Evolutionary conservation across 2,797 vertebrate genomes (phyloP).

Genomic region (Myotis findleyi): DNA sequence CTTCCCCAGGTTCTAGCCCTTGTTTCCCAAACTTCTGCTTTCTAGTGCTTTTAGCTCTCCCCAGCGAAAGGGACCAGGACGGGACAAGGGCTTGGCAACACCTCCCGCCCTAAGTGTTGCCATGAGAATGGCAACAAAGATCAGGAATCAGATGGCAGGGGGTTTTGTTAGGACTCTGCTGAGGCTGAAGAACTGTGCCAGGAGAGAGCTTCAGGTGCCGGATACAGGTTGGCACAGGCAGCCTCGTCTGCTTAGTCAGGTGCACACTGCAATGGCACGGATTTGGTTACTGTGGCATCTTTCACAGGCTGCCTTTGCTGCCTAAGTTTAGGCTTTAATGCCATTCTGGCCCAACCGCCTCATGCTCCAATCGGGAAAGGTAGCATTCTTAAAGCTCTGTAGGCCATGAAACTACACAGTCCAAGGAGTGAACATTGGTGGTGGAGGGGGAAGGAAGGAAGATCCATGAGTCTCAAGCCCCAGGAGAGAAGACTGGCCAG

Average conservation of each 20-base stretch:
- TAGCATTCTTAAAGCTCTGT: background rate
- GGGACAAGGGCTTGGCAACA: background rate
- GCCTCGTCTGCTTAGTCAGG: background rate
- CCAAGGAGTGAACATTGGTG: background rate
- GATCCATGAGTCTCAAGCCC: background rate
- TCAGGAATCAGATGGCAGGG: background rate
- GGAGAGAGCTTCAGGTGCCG: background rate
- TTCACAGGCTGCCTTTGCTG: background rate
- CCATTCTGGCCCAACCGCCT: background rate
- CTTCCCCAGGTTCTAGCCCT: background rate
- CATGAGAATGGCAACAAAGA: background rate
- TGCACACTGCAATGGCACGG: background rate
- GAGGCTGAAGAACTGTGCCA: background rate
- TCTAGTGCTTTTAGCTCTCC: background rate
- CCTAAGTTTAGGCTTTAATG: background rate
- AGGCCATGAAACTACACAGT: background rate
- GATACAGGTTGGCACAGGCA: too few relatives aligned
- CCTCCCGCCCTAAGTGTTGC: background rate
- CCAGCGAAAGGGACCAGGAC: background rate
- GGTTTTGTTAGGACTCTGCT: background rate
- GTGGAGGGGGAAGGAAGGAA: background rate
- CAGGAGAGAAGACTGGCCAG: conserved; percentile 11
- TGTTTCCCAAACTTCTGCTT: background rate
- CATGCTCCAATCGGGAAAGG: background rate
- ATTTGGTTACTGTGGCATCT: background rate